phyloP scores from a whole-genome alignment of 2,888 invertebrate genomes.

The Cordilura impudica region DNA sequence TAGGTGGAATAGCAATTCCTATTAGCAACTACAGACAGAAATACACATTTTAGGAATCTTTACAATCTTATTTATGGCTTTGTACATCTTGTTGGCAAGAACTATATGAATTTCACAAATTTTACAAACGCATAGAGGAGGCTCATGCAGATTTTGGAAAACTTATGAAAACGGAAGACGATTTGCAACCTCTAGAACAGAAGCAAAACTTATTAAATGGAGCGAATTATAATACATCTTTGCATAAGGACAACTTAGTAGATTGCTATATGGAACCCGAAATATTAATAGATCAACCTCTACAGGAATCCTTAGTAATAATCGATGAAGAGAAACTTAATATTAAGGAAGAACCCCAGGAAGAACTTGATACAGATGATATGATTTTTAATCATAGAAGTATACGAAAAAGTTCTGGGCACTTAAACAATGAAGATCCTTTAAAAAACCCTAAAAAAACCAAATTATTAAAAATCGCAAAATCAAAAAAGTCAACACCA shows the following conservation, averaged over 20 bases:
- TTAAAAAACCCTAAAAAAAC: conserved; percentile 16
- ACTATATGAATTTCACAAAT: conserved; percentile 67
- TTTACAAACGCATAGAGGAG: conserved; percentile 68
- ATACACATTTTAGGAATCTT: conserved; percentile 19
- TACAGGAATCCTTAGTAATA: background rate
- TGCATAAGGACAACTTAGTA: background rate
- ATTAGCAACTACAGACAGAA: background rate
- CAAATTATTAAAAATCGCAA: background rate
- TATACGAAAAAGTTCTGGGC: background rate
- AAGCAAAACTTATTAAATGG: background rate
- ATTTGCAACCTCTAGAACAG: background rate
- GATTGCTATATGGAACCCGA: conserved; percentile 7
- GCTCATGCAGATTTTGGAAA: conserved; percentile 64
- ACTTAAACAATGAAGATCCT: conserved; percentile 8
- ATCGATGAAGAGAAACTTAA: background rate
- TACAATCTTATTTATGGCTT: conserved; percentile 54
- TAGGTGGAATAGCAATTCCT: background rate
- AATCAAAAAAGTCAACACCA: conserved; percentile 19
- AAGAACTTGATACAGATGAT: background rate
- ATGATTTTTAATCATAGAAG: background rate
- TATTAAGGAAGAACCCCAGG: conserved; percentile 1
- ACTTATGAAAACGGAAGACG: conserved; percentile 52
- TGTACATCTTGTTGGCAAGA: conserved; percentile 70
- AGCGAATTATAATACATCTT: no score
- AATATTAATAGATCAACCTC: conserved; percentile 20